Evolutionary conservation across 2,797 vertebrate genomes (phyloP), one percentile per base, ranked within the genome.

Genomic region (Pseudomugil tenellus): DNA sequence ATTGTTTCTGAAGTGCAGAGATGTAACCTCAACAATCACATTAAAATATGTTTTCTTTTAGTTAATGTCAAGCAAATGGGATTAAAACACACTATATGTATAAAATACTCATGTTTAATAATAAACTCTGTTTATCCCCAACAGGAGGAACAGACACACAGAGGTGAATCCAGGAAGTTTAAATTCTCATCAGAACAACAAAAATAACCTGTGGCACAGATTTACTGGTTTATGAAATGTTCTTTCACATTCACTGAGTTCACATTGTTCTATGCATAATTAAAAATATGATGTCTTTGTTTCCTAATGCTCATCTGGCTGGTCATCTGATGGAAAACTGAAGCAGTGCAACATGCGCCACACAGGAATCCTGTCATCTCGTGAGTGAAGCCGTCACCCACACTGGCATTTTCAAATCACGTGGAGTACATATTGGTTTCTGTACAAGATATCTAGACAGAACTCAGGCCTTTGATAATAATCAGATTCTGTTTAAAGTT

Each of bases 371-470:
- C 5, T 91, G 87, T 23, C 19, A 0, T 8, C 70, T 35, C 69
- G 91, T 92, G 74, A 86, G 85, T 69, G 23, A 51, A 51, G 48
- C 16, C 48, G 4, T 26, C 23, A 14, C n/a, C n/a, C n/a, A n/a
- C n/a, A 26, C 10, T 10, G 12, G 23, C 10, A 51, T 51, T 25
- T 51, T 25, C 23, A 51, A 51, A 51, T 26, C 21, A 48, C 32
- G 10, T 52, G n/a, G 23, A 39, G 56, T 41, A 41, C 16, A 19
- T 46, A 14, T 29, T n/a, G 51, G 23, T 14, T 11, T 39, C 26
- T 51, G 28, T 39, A 11, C 8, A 9, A 3, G 28, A 12, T 16
- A 5, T 13, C 21, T 58, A 41, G 39, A 41, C 39, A 41, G 23
- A 17, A 12, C 3, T 25, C 12, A 16, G 17, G 11, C 17, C 5